phyloP scores from a whole-genome alignment of 2,888 invertebrate genomes.

The Aethes cnicana region DNA sequence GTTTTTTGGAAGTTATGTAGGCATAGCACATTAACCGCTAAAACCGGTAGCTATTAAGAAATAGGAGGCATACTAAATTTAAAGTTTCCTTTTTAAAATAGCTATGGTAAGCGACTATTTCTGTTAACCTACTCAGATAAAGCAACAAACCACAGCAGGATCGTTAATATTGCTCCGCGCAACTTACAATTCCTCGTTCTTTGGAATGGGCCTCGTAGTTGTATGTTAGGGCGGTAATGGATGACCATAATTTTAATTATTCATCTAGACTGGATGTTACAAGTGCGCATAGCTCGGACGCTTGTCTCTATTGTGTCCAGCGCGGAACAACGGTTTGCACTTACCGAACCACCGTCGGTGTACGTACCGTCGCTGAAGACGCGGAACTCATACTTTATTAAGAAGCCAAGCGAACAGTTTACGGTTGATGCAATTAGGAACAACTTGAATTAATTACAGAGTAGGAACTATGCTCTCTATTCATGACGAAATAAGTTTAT shows the following conservation, averaged over 20 bases:
- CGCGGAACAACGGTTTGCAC: conserved; percentile 47
- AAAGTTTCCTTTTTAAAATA: neutral
- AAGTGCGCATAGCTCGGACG: conserved; percentile 1
- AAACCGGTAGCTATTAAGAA: conserved; percentile 26
- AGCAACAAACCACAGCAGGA: neutral
- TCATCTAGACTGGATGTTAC: neutral
- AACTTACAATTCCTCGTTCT: neutral
- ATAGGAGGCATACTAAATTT: conserved; percentile 8
- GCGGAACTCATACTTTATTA: conserved; percentile 23
- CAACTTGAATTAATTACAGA: conserved; percentile 11
- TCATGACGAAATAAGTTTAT: too few relatives aligned
- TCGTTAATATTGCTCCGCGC: neutral
- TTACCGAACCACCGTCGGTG: conserved; percentile 42
- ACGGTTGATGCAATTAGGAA: conserved; percentile 12
- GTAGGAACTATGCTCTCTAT: neutral
- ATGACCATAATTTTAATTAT: neutral
- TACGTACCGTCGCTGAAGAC: conserved; percentile 30
- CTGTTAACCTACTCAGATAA: neutral
- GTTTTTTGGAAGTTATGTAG: conserved; percentile 5
- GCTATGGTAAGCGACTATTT: neutral
- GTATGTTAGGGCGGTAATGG: neutral
- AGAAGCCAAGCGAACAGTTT: conserved; percentile 23
- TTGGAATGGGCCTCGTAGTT: neutral
- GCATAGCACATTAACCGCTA: neutral
- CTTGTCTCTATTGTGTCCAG: conserved; percentile 42